phyloP scores from a whole-genome alignment of 2,888 invertebrate genomes.

The Drosophila ustulata region DNA sequence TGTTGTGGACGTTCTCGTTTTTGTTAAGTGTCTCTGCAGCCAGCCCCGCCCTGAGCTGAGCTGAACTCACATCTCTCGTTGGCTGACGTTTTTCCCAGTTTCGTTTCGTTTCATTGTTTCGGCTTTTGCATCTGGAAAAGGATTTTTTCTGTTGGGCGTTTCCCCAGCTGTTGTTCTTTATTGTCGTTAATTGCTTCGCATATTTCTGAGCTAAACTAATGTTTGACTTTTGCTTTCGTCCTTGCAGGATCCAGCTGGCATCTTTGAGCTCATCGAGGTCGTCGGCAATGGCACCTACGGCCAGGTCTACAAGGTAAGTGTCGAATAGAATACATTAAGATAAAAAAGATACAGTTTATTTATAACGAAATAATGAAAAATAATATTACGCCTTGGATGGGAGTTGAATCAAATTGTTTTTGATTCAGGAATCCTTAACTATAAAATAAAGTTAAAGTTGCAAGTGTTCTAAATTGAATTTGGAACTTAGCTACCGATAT shows the following conservation, averaged over 20 bases:
- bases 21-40: conserved; percentile 30
- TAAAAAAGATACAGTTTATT: not conserved
- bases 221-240: conserved; percentile 19
- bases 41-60: conserved; percentile 38
- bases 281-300: conserved; percentile 99
- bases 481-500: no score
- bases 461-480: no score
- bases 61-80: conserved; percentile 5
- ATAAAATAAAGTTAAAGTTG: no score
- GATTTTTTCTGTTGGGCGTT: conserved; percentile 47
- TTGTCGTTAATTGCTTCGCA: conserved; percentile 22
- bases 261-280: conserved; percentile 99
- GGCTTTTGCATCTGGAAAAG: conserved; percentile 34
- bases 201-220: conserved; percentile 29
- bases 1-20: conserved; percentile 12
- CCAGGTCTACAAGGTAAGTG: conserved; percentile 98
- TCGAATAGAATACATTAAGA: conserved; percentile 13
- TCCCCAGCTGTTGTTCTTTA: conserved; percentile 21
- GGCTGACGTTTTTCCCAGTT: not conserved
- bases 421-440: no score
- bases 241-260: conserved; percentile 99
- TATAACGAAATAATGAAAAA: no score
- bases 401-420: no score
- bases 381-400: no score
- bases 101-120: conserved; percentile 31